A percentile compares a stretch with the other conserved stretches of the same genome.
Conservation (phyloP, 2,797 vertebrate species). For the Fundulus diaphanus region DNA sequence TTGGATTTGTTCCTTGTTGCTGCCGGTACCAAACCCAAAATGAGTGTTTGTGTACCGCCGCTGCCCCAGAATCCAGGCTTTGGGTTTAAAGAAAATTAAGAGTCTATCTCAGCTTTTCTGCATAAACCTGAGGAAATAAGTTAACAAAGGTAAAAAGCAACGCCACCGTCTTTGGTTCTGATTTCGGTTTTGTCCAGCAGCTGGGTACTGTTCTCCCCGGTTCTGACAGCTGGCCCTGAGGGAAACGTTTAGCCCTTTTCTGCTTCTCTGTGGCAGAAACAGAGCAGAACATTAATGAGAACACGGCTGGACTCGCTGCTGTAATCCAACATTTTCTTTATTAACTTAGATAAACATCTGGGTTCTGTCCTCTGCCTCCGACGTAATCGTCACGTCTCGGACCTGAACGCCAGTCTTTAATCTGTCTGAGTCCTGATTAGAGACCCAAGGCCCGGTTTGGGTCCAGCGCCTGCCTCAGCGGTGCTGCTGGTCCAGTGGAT, state of each 20-base stretch:
- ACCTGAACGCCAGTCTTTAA: background rate
- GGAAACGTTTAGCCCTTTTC: background rate
- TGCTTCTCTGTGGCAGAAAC: background rate
- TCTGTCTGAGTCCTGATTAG: background rate
- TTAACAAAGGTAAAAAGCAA: too few relatives aligned
- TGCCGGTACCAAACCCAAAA: too few relatives aligned
- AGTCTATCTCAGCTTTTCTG: too few relatives aligned
- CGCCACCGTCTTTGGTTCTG: too few relatives aligned
- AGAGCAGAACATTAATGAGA: background rate
- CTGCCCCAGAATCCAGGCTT: too few relatives aligned
- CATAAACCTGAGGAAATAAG: too few relatives aligned
- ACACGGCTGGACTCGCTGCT: slow-evolving; percentile 1
- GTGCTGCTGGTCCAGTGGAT: background rate
- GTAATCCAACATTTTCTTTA: slow-evolving; percentile 7
- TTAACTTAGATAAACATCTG: slow-evolving; percentile 19
- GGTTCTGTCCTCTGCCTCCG: background rate
- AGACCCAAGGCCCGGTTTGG: background rate
- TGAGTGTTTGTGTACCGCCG: too few relatives aligned
- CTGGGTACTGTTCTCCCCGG: background rate
- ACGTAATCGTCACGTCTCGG: background rate
- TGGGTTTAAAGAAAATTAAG: too few relatives aligned
- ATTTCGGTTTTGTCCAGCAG: too few relatives aligned
- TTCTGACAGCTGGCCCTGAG: background rate
- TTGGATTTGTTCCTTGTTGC: too few relatives aligned
- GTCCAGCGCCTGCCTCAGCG: too few relatives aligned